These are phyloP conservation scores for Parelbella ahira DNA, from an alignment of 2,888 invertebrate genomes.

Conservation along the genomic window DNA sequence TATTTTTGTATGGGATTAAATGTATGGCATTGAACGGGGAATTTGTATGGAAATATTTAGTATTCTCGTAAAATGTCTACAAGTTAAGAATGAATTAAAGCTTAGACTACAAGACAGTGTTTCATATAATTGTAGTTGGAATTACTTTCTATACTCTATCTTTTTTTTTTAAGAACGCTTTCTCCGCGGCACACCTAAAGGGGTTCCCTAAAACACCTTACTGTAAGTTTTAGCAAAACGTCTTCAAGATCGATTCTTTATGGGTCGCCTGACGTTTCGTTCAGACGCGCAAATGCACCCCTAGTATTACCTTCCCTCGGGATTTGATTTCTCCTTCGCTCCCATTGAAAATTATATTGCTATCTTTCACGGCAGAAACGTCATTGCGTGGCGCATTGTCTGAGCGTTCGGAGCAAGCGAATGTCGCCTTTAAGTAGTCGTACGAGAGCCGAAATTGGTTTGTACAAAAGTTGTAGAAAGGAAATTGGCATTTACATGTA, in stretches of 20 bases:
- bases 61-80: too few relatives aligned
- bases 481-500: constrained; percentile 76
- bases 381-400: constrained; percentile 79
- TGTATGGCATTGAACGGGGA: too few relatives aligned
- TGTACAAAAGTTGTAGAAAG: constrained; percentile 45
- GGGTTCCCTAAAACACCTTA: constrained; percentile 14
- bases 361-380: constrained; percentile 63
- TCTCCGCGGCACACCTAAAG: too few relatives aligned
- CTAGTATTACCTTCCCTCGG: constrained; percentile 54
- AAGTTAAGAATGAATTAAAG: too few relatives aligned
- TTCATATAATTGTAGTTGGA: too few relatives aligned
- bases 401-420: constrained; percentile 37
- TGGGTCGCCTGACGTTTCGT: constrained; percentile 54
- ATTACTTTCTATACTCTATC: too few relatives aligned
- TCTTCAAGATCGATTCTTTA: constrained; percentile 75
- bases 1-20: too few relatives aligned
- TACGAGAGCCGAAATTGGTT: constrained; percentile 41
- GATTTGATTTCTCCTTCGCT: constrained; percentile 45
- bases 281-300: constrained; percentile 66
- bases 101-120: too few relatives aligned
- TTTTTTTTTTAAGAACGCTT: too few relatives aligned
- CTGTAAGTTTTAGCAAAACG: constrained; percentile 38
- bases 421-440: constrained; percentile 38
- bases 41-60: too few relatives aligned
- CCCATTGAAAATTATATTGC: constrained; percentile 36